phyloP scores from a whole-genome alignment of 2,797 vertebrate species.

The Mormyrus proboscirostris region DNA sequence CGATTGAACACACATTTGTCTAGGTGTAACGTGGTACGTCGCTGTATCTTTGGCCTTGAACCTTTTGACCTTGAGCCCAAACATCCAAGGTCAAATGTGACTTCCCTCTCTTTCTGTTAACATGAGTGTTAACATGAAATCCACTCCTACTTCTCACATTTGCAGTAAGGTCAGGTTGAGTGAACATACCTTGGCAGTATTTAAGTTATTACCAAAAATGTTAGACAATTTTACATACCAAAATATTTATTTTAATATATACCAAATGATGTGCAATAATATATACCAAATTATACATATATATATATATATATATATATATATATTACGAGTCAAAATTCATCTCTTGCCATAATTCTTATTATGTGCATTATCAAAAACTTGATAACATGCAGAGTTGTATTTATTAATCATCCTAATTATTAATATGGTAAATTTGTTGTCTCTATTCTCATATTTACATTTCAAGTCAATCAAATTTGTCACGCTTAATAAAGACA shows the following conservation, averaged over 20 bases:
- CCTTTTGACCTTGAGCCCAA: constrained; percentile 2
- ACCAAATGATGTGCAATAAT: neutral
- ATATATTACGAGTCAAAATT: neutral
- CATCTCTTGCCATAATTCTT: neutral
- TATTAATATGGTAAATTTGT: neutral
- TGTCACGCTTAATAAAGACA: neutral
- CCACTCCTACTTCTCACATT: neutral
- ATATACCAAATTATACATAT: too few relatives aligned
- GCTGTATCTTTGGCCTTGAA: neutral
- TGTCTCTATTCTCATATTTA: neutral
- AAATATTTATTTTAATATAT: neutral
- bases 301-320: too few relatives aligned
- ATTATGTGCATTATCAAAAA: neutral
- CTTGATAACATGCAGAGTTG: neutral
- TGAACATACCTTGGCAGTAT: neutral
- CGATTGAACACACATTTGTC: neutral
- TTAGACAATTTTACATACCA: neutral
- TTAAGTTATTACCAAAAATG: neutral
- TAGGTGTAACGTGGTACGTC: neutral
- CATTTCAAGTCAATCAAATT: constrained; percentile 6
- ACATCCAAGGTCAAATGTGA: neutral
- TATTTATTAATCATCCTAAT: neutral
- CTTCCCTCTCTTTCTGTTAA: neutral
- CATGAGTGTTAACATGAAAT: neutral
- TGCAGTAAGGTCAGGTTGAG: neutral